Evolutionary conservation across 1,140 invertebrate species (phyloP), one percentile per base, ranked within the genome.

Genomic region (Rhynchophorus ferrugineus): DNA sequence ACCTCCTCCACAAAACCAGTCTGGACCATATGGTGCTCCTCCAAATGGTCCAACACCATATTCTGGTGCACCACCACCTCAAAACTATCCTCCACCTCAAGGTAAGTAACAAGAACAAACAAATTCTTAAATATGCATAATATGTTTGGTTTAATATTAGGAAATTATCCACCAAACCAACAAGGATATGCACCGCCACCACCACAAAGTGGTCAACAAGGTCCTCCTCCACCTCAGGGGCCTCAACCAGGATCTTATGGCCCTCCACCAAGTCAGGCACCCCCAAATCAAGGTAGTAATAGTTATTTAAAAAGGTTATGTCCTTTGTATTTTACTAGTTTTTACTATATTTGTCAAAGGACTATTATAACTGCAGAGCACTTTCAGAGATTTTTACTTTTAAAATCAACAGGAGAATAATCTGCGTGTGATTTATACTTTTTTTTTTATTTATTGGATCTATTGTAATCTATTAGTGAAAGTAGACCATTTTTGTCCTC

Each of bases 61-160:
- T 43, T 35, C 44, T 13, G 48, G 39, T 9, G 65, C 58, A 36
- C 61, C 69, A 3, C 69, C 70, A 14, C 71, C 70, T 11, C 65
- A 69, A 47, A 71, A 64, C 38, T 75, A 75, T 56, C 71, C 64
- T n/a, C 56, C 65, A 44, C 49, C 49, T 13, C 64, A 66, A 56
- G 61, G 63, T 19, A 57, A 60, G 21, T 44, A 1, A 24, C 7
- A 3, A 29, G 22, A 5, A 29, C 24, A 29, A 29, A 6, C 11
- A 6, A 29, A 29, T 29, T 29, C 24, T 29, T 29, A 6, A 6
- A 29, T 29, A 5, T 29, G 24, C 24, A 29, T 29, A 5, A 6
- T 29, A 5, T 6, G 24, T 29, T 29, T 41, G 39, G 5, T 34
- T 20, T 11, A 19, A 34, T 20, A 29, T 52, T 46, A 47, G 54